Evolutionary conservation across 2,797 vertebrate genomes (phyloP), one percentile per base, ranked within the genome.

Genomic region (Discoglossus pictus): DNA sequence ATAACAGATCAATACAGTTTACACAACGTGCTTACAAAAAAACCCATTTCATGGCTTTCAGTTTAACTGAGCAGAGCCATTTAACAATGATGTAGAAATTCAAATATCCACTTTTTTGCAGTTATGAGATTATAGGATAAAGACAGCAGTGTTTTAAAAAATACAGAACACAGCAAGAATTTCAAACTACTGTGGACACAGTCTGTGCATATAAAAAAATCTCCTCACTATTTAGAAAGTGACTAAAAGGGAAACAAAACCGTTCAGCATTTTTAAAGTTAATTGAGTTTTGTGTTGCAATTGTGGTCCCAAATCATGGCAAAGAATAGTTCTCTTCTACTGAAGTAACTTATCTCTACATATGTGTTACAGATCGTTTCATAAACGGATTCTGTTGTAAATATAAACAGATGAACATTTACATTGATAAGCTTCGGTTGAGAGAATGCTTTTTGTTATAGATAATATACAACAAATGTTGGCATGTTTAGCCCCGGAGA

Each of bases 1-100:
- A 72, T 46, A 74, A 73, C 44, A 74, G 73, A 89, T 90, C 88
- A 82, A 89, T 91, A 85, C 35, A 0, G 0, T 82, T 86, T 85
- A 86, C 27, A 80, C 73, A 71, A 74, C 68, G 82, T 73, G 77
- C 74, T 83, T 56, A 13, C 62, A 80, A 75, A 18, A 76, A 75
- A 73, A 55, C 13, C 15, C 65, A 78, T 76, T 80, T 79, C 80
- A 86, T 80, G 76, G 61, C 78, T 82, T 79, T 85, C 73, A 81
- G 16, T 71, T 80, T 58, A 70, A 73, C 75, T 75, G 59, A 80
- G 81, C 80, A 65, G 46, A 82, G 55, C 42, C 76, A 82, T 84
- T 88, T 83, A 80, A 79, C 62, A 73, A 70, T 75, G 75, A 77
- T 88, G 80, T 80, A 84, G 82, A 82, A 79, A 82, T 79, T 80